A percentile compares a stretch with the other conserved stretches of the same genome.
Evolutionary conservation across 2,888 invertebrate species (phyloP).

Genomic region (Tryphoninae sp.): DNA sequence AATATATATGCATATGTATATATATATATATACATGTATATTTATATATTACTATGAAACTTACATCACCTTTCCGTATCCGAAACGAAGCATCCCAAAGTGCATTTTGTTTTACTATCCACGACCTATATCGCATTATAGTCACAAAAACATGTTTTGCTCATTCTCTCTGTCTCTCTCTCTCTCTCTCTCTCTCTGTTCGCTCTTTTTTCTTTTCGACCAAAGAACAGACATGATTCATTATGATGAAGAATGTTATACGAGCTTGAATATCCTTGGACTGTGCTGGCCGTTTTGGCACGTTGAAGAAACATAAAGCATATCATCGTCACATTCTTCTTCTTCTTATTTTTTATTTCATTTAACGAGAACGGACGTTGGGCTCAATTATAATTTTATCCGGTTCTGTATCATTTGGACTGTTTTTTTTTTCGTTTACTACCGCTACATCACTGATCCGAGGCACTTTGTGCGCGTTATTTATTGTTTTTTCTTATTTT

Average conservation of each 20-base stretch:
- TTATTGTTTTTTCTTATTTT: neutral
- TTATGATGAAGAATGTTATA: neutral
- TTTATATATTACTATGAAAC: slow-evolving; percentile 15
- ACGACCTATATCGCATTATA: slow-evolving; percentile 4
- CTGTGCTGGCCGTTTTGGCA: slow-evolving; percentile 1
- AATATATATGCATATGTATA: slow-evolving; percentile 17
- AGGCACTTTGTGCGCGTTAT: slow-evolving; percentile 36
- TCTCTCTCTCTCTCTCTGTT: slow-evolving; percentile 8
- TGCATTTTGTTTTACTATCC: slow-evolving; percentile 76
- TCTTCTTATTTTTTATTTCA: slow-evolving; percentile 1
- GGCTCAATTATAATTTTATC: neutral
- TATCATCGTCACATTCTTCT: neutral
- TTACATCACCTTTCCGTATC: slow-evolving; percentile 32
- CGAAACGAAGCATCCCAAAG: slow-evolving; percentile 39
- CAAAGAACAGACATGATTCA: neutral
- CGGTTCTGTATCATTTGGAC: neutral
- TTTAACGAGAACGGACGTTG: neutral
- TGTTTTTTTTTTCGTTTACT: neutral
- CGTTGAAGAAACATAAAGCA: neutral
- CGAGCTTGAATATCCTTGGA: slow-evolving; percentile 24
- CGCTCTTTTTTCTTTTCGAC: neutral
- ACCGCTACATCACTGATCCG: slow-evolving; percentile 29
- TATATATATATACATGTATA: slow-evolving; percentile 23
- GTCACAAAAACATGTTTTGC: neutral
- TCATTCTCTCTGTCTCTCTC: slow-evolving; percentile 6